Evolutionary conservation across 35 echinoderm and acorn worm species (phyloP).

Genomic region (Heliocidaris tuberculata): DNA sequence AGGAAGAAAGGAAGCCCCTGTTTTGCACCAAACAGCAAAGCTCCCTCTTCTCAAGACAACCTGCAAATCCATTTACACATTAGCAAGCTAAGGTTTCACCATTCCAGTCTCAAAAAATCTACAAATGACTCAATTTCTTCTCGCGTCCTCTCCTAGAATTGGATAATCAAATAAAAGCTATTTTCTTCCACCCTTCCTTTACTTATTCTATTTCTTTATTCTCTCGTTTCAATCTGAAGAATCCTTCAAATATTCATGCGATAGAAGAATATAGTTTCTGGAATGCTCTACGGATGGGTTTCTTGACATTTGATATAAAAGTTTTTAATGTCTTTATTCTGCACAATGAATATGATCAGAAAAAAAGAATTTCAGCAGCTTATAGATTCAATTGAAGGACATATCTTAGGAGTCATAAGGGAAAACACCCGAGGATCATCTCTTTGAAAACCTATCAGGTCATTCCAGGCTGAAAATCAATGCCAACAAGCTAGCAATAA

Average conservation of each 20-base stretch:
- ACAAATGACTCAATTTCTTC: slow-evolving; percentile 40
- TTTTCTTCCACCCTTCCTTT: neutral
- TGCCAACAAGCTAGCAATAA: neutral
- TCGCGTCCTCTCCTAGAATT: slow-evolving; percentile 8
- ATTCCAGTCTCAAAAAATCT: neutral
- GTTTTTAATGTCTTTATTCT: neutral
- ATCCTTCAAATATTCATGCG: neutral
- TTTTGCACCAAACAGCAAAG: neutral
- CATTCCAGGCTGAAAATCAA: neutral
- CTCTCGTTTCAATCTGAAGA: neutral
- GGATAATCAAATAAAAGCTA: slow-evolving; percentile 17
- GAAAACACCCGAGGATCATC: neutral
- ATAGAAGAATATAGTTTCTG: neutral
- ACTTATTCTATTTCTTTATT: neutral
- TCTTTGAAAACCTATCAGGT: neutral
- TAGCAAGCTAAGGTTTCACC: neutral
- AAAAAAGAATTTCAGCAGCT: neutral
- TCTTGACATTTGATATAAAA: neutral
- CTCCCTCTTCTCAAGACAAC: neutral
- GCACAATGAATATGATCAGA: neutral
- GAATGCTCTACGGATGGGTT: neutral
- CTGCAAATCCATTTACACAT: slow-evolving; percentile 34
- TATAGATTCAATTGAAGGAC: neutral
- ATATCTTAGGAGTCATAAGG: neutral
- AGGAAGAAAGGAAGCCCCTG: neutral